Evolutionary conservation across 2,113 vertebrate genomes (phyloP), one percentile per base, ranked within the genome.

Genomic region (Ia io): DNA sequence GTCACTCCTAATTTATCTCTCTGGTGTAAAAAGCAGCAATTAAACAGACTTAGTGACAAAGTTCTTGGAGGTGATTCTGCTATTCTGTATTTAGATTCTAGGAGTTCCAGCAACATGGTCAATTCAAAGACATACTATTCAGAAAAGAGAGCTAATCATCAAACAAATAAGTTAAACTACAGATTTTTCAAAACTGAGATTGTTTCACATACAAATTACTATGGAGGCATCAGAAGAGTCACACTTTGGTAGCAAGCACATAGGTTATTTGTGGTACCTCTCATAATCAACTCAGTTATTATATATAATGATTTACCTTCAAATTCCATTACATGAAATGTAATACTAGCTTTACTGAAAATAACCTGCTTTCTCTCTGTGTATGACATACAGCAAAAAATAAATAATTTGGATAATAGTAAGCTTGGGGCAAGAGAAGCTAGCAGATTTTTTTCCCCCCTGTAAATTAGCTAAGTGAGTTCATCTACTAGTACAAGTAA

Each of bases 141-240:
- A 90, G 53, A 70, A 92, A 42, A 90, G 42, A 79, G 6, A 70
- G 37, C 67, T 30, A 78, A 65, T 56, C 42, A 93, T 56, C 37
- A 88, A 78, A 63, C 6, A 65, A 49, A 80, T 13, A 37, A 93
- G 20, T 67, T 22, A 84, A 84, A 78, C n/a, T 25, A 71, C 25
- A 74, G 32, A 65, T 17, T 94, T 94, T 93, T 73, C 40, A 92
- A 94, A 92, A 67, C 5, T 76, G 90, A 97, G 17, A 16, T 3
- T 85, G 11, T 47, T 77, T 83, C 88, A 85, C 25, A 71, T 35
- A 44, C 16, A 91, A 23, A 84, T 73, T 74, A 87, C 78, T 69
- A 20, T 35, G 23, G 25, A 90, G 67, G 37, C n/a, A 83, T 20
- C 16, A 87, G 23, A 70, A 65, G 28, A 90, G 16, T 67, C 35